phyloP scores from a whole-genome alignment of 2,113 vertebrate genomes.

The Turnix velox region DNA sequence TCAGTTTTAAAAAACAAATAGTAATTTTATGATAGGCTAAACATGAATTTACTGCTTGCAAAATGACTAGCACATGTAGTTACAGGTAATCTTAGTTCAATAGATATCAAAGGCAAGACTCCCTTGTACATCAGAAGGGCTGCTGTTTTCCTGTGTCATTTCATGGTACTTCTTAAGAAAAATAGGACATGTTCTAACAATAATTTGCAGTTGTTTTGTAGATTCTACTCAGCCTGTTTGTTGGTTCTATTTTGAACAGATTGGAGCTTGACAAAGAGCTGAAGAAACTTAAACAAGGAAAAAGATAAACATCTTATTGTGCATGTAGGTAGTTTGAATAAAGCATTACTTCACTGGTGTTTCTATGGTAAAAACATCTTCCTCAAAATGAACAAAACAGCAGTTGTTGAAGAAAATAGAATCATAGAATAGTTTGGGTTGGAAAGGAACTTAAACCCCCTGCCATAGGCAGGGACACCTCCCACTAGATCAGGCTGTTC shows the following conservation, averaged over 20 bases:
- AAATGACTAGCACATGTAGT: neutral
- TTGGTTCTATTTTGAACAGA: slow-evolving; percentile 98
- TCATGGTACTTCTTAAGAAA: neutral
- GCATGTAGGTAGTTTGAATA: neutral
- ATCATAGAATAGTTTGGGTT: too few relatives aligned
- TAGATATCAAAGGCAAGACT: neutral
- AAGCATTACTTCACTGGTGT: neutral
- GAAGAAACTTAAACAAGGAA: slow-evolving; percentile 99
- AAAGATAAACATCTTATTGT: neutral
- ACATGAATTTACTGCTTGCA: neutral
- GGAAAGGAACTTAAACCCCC: too few relatives aligned
- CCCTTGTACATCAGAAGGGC: neutral
- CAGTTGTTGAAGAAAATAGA: neutral
- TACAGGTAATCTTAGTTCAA: neutral
- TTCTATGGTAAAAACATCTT: neutral
- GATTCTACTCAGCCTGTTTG: slow-evolving; percentile 99
- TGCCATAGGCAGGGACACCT: too few relatives aligned
- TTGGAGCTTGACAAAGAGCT: slow-evolving; percentile 97
- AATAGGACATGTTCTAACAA: neutral
- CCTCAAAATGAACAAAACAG: neutral
- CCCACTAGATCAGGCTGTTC: too few relatives aligned
- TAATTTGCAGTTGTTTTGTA: slow-evolving; percentile 66
- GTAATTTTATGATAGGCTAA: neutral
- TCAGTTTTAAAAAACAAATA: neutral
- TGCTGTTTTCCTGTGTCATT: neutral